phyloP scores from a whole-genome alignment of 2,888 invertebrate species.

The Drosophila mercatorum region DNA sequence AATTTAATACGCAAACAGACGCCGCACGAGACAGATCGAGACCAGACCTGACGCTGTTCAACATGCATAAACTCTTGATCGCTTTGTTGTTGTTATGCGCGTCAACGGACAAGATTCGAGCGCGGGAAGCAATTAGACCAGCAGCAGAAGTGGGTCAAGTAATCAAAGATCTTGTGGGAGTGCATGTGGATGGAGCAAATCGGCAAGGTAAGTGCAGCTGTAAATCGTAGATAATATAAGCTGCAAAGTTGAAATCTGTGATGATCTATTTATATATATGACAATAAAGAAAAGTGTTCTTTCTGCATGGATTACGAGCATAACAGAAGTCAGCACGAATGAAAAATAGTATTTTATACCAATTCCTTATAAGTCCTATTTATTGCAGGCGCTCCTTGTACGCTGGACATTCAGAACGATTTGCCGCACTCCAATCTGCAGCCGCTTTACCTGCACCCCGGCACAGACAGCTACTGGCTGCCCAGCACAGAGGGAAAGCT shows the following conservation, averaged over 20 bases:
- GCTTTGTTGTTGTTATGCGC: conserved; percentile 32
- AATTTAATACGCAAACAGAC: conserved; percentile 43
- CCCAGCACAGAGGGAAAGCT: conserved; percentile 75
- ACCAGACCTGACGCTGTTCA: not conserved
- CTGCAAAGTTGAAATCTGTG: no score
- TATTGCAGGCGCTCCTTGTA: conserved; percentile 54
- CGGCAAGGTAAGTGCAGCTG: conserved; percentile 41
- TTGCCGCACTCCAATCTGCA: conserved; percentile 86
- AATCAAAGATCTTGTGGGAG: conserved; percentile 50
- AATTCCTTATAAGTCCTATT: not conserved
- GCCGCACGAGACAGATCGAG: conserved; percentile 13
- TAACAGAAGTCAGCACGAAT: no score
- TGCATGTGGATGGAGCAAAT: conserved; percentile 38
- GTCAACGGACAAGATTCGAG: conserved; percentile 38
- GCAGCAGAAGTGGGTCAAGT: conserved; percentile 65
- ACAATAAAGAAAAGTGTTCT: not conserved
- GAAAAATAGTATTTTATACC: not conserved
- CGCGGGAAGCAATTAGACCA: conserved; percentile 60
- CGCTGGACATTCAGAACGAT: conserved; percentile 71
- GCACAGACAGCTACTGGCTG: conserved; percentile 76
- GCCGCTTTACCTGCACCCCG: conserved; percentile 86
- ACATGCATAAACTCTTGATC: conserved; percentile 8
- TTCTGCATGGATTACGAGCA: not conserved
- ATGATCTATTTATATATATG: not conserved
- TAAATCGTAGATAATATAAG: not conserved